phyloP scores from a whole-genome alignment of 92 coral and sea anemone species.

The Nematostella vectensis region DNA sequence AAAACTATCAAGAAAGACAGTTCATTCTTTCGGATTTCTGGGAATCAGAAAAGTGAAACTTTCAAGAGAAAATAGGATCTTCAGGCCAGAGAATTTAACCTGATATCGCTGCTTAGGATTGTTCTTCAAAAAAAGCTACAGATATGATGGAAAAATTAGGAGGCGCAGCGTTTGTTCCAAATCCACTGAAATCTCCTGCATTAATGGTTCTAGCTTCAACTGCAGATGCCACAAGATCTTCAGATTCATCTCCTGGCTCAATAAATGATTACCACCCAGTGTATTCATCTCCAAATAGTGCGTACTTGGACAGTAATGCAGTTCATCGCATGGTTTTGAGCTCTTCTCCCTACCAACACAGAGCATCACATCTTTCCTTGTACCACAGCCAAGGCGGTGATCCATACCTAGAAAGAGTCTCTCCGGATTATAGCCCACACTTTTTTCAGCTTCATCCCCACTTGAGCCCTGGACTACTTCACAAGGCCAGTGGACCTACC shows the following conservation, averaged over 20 bases:
- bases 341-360: conserved; percentile 65
- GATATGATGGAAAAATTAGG: conserved; percentile 76
- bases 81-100: too few species aligned
- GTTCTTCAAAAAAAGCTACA: neutral
- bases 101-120: too few species aligned
- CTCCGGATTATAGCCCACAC: conserved; percentile 73
- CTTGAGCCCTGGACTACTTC: conserved; percentile 60
- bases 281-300: conserved; percentile 74
- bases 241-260: conserved; percentile 67
- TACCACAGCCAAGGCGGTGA: conserved; percentile 60
- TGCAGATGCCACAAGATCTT: conserved; percentile 78
- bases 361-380: conserved; percentile 68
- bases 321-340: conserved; percentile 86
- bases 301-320: conserved; percentile 67
- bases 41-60: too few species aligned
- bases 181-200: conserved; percentile 81
- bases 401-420: conserved; percentile 66
- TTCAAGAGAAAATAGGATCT: too few species aligned
- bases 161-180: conserved; percentile 69
- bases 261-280: conserved; percentile 70
- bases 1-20: too few species aligned
- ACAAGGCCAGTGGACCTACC: conserved; percentile 63
- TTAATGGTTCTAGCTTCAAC: conserved; percentile 89
- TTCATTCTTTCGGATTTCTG: conserved; percentile 3
- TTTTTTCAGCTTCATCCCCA: conserved; percentile 71